These are phyloP conservation scores for Hypothenemus hampei DNA, from an alignment of 1,140 invertebrate genomes.

Conservation along the genomic window DNA sequence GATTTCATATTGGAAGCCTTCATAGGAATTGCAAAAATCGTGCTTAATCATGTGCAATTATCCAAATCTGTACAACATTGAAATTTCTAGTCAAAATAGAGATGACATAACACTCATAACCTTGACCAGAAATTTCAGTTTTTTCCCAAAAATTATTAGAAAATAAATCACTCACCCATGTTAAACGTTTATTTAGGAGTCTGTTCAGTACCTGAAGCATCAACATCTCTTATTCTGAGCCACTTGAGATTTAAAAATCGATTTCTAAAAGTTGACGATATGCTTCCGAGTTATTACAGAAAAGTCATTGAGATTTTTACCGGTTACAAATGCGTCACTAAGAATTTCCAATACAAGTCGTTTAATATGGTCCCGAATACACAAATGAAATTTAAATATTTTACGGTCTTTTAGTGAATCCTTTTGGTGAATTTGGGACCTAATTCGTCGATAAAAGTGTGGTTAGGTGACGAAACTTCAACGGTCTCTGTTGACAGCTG, in stretches of 20 bases:
- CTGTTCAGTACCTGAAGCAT: slow-evolving; percentile 9
- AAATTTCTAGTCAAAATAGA: slow-evolving; percentile 8
- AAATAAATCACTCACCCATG: slow-evolving; percentile 7
- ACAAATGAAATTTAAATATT: no score
- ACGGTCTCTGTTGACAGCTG: no score
- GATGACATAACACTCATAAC: slow-evolving; percentile 22
- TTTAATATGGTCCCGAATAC: no score
- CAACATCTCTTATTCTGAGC: slow-evolving; percentile 8
- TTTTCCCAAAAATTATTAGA: neutral
- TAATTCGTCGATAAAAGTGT: no score
- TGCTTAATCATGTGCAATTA: neutral
- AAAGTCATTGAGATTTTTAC: slow-evolving; percentile 6
- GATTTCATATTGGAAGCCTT: neutral
- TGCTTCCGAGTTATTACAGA: neutral
- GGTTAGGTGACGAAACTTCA: no score
- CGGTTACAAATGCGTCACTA: no score
- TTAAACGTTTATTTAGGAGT: slow-evolving; percentile 5
- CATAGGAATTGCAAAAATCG: neutral
- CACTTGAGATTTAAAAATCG: slow-evolving; percentile 16
- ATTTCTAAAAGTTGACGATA: neutral
- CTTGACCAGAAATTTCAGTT: slow-evolving; percentile 4
- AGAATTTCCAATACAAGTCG: no score
- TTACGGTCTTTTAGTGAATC: no score
- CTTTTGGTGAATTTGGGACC: no score
- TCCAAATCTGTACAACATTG: neutral